Conservation (phyloP, 2,888 invertebrate genomes). For the Liopterus haemorrhoidalis region DNA sequence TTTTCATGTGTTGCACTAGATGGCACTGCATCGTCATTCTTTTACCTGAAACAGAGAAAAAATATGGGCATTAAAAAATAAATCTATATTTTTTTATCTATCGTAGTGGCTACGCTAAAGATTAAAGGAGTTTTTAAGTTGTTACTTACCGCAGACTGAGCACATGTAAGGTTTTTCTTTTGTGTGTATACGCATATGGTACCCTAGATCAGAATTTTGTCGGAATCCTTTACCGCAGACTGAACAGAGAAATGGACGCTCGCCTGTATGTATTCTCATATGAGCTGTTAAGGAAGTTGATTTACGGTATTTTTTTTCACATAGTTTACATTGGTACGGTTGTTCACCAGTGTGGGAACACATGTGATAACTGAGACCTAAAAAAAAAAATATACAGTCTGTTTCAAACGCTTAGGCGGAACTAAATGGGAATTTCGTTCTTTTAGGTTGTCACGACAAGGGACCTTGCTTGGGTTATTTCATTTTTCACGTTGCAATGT, state of each 20-base stretch:
- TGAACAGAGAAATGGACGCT: conserved; percentile 37
- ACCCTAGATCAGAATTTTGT: conserved; percentile 39
- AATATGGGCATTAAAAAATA: no score
- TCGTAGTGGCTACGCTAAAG: no score
- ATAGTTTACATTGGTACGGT: conserved; percentile 39
- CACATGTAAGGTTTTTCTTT: conserved; percentile 42
- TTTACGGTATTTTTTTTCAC: conserved; percentile 41
- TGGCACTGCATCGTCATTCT: conserved; percentile 41
- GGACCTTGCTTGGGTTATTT: no score
- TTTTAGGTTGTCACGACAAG: no score
- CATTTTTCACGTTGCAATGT: no score
- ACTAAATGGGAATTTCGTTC: no score
- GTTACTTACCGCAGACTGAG: conserved; percentile 39
- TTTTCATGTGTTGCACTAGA: conserved; percentile 38
- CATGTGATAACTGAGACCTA: conserved; percentile 38
- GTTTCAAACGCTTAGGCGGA: no score
- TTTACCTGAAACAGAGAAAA: conserved; percentile 42
- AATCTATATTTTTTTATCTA: no score
- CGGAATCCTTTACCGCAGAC: conserved; percentile 38
- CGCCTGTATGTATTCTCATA: conserved; percentile 41
- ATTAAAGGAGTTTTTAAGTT: no score
- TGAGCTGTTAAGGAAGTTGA: conserved; percentile 41
- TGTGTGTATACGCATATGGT: conserved; percentile 42
- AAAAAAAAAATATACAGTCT: no score
- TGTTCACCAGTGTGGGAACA: conserved; percentile 40